Evolutionary conservation across 2,113 vertebrate species (phyloP).

Genomic region (Microtus oregoni): DNA sequence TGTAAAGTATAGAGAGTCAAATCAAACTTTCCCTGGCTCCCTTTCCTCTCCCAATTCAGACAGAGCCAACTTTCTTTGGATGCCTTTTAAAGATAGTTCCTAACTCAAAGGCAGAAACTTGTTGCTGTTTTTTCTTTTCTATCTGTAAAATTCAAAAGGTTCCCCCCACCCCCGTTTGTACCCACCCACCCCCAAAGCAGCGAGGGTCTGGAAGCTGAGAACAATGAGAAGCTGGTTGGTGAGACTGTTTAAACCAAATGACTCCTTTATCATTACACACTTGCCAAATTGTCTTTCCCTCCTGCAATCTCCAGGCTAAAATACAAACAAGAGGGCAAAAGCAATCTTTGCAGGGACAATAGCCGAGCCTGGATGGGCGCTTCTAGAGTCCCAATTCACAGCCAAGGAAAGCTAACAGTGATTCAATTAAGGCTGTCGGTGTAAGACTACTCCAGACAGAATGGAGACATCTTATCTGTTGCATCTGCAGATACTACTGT

Average conservation of each 20-base stretch:
- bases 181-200: not conserved
- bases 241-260: conserved; percentile 72
- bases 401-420: conserved; percentile 43
- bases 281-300: conserved; percentile 70
- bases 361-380: not conserved
- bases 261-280: not conserved
- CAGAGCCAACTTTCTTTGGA: conserved; percentile 50
- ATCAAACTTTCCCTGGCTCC: conserved; percentile 74
- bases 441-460: conserved; percentile 79
- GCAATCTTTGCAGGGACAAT: not conserved
- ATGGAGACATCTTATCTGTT: conserved; percentile 84
- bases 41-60: conserved; percentile 66
- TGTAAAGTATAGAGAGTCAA: conserved; percentile 82
- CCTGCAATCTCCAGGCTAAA: conserved; percentile 71
- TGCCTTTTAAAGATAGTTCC: conserved; percentile 52
- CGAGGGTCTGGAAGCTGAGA: not conserved
- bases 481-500: conserved; percentile 82
- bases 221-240: not conserved
- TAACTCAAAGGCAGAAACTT: conserved; percentile 48
- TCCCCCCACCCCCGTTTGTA: not conserved
- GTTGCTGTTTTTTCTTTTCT: not conserved
- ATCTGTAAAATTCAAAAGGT: not conserved
- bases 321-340: not conserved
- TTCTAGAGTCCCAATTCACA: not conserved
- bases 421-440: conserved; percentile 18